Evolutionary conservation across 2,888 invertebrate genomes (phyloP), one percentile per base, ranked within the genome.

Genomic region (Diabrotica balteata): DNA sequence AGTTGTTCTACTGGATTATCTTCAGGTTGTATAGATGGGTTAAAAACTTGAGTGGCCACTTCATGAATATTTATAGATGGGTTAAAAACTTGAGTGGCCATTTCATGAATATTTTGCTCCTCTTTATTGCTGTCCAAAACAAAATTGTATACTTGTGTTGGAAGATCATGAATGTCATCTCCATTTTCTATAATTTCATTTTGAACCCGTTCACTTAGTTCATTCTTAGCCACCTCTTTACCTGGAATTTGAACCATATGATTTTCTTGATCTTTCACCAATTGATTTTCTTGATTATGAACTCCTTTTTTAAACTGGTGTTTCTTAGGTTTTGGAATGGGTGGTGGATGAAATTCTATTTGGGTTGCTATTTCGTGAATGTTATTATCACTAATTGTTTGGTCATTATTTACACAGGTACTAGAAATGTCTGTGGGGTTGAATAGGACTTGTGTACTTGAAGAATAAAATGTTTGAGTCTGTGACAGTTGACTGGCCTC

Each of bases 391-490:
- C 46, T 53, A 42, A 43, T 10, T 46, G 54, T 22, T n/a, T 57
- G 49, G 11, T 43, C 42, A 49, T 47, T 54, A 61, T 45, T 43
- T 8, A 32, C 32, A 32, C 32, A 4, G 32, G 32, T 32, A 32
- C 32, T 32, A 32, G 32, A 4, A 32, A 32, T 32, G 32, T 32
- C 32, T 4, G 32, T 32, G 0, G 32, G 32, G 22, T 66, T 46
- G 11, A 67, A 58, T 51, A 78, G 54, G 64, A 75, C 52, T 67
- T 80, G 80, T 42, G 80, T 80, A 17, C 68, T 63, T 46, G 72
- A 68, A 7, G 63, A 69, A 70, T 78, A 80, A 70, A 80, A 77
- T 54, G 69, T 75, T 59, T 80, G 78, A 8, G 74, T 75, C 42
- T 79, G 79, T 44, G 75, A 72, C 68, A 69, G 69, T 44, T 73